Conservation (phyloP, 2,797 vertebrate species). For the Melanotaenia nigrans region DNA sequence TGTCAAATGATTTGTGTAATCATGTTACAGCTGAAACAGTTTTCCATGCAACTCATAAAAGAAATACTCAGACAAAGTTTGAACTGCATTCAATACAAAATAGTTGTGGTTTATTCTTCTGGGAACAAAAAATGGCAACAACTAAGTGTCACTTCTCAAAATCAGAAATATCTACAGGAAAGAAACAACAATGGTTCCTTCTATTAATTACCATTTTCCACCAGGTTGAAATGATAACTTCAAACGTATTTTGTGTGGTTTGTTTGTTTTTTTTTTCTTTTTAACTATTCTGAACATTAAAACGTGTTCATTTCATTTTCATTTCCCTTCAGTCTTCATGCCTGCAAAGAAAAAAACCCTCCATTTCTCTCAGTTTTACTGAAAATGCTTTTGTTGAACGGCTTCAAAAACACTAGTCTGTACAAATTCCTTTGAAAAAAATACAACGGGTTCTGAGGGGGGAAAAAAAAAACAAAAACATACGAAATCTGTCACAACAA, state of each 20-base stretch:
- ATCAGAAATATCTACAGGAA: conserved; percentile 79
- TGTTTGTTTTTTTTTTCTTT: conserved; percentile 51
- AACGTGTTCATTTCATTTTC: conserved; percentile 82
- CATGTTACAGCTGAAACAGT: background rate
- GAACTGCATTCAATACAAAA: conserved; percentile 79
- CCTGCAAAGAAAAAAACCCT: conserved; percentile 71
- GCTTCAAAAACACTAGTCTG: conserved; percentile 76
- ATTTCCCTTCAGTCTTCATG: conserved; percentile 70
- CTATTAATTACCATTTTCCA: conserved; percentile 65
- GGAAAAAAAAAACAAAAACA: conserved; percentile 35
- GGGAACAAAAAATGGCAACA: conserved; percentile 82
- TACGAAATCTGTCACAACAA: conserved; percentile 56
- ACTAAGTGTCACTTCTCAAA: conserved; percentile 81
- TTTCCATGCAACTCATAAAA: conserved; percentile 7
- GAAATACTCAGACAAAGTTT: conserved; percentile 47
- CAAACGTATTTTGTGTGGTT: conserved; percentile 62
- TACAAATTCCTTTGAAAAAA: conserved; percentile 79
- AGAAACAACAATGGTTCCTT: conserved; percentile 74
- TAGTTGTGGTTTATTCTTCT: conserved; percentile 84
- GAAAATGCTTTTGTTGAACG: conserved; percentile 68
- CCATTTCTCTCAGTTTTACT: conserved; percentile 46
- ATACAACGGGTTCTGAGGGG: conserved; percentile 65
- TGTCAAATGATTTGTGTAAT: background rate
- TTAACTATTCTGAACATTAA: conserved; percentile 79
- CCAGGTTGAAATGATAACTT: conserved; percentile 70